Conservation (phyloP, 2,113 vertebrate genomes). For the Felis chaus region DNA sequence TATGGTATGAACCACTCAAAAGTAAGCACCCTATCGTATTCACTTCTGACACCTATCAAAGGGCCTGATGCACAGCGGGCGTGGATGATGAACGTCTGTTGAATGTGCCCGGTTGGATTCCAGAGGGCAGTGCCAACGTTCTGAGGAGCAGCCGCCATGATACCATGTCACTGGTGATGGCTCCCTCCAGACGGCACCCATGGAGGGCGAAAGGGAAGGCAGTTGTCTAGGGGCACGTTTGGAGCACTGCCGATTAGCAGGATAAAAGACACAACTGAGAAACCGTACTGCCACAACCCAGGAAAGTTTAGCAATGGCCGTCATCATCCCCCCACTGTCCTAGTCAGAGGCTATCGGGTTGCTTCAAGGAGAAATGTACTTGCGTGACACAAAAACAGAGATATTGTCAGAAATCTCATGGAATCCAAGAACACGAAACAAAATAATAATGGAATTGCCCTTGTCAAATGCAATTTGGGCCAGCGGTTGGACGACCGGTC, state of each 20-base stretch:
- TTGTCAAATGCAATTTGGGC: not conserved
- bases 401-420: not conserved
- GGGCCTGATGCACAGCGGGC: not conserved
- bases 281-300: not conserved
- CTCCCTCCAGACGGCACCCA: not conserved
- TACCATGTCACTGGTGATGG: not conserved
- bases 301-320: not conserved
- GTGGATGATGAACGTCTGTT: not conserved
- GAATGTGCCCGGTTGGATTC: not conserved
- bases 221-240: too few species aligned
- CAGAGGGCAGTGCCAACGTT: not conserved
- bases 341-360: not conserved
- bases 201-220: not conserved
- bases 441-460: not conserved
- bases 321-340: not conserved
- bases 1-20: not conserved
- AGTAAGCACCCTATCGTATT: not conserved
- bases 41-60: not conserved
- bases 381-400: not conserved
- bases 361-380: not conserved
- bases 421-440: not conserved
- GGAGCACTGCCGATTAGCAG: not conserved
- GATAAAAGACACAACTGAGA: not conserved
- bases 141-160: fast-evolving
- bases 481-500: not conserved